Evolutionary conservation across 2,888 invertebrate genomes (phyloP).

Genomic region (Coronaproctus castanopsis): DNA sequence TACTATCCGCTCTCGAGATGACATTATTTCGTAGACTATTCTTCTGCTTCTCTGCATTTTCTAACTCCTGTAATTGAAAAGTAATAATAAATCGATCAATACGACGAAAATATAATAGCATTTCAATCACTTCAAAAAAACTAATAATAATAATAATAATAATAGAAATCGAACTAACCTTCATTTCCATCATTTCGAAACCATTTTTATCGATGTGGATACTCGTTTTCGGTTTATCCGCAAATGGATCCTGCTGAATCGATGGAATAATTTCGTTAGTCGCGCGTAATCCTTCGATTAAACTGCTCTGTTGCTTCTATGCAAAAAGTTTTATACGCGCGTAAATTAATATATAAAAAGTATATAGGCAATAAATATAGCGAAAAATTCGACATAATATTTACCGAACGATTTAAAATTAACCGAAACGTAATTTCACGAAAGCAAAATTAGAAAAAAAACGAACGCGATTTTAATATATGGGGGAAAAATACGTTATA

Average conservation of each 20-base stretch:
- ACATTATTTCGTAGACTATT: constrained; percentile 21
- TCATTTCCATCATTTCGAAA: constrained; percentile 32
- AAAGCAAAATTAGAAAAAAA: too few species aligned
- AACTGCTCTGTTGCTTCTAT: constrained; percentile 75
- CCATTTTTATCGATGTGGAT: constrained; percentile 23
- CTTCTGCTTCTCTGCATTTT: background rate
- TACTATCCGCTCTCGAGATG: constrained; percentile 47
- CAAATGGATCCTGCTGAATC: background rate
- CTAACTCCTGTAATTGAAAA: constrained; percentile 10
- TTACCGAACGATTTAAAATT: too few species aligned
- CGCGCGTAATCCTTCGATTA: constrained; percentile 75
- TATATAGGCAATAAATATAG: too few species aligned
- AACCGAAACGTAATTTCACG: too few species aligned
- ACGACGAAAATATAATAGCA: too few species aligned
- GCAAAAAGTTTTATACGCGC: too few species aligned
- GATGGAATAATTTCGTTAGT: constrained; percentile 43
- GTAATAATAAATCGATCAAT: too few species aligned
- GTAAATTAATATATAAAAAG: too few species aligned
- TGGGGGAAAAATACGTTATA: too few species aligned
- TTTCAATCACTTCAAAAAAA: background rate
- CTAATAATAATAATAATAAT: background rate
- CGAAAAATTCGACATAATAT: too few species aligned
- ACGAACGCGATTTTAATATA: too few species aligned
- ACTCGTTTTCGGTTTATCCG: background rate
- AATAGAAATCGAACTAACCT: constrained; percentile 25